A percentile compares a stretch with the other conserved stretches of the same genome.
phyloP scores from a whole-genome alignment of 2,888 invertebrate genomes.

The Epirrita christyi region DNA sequence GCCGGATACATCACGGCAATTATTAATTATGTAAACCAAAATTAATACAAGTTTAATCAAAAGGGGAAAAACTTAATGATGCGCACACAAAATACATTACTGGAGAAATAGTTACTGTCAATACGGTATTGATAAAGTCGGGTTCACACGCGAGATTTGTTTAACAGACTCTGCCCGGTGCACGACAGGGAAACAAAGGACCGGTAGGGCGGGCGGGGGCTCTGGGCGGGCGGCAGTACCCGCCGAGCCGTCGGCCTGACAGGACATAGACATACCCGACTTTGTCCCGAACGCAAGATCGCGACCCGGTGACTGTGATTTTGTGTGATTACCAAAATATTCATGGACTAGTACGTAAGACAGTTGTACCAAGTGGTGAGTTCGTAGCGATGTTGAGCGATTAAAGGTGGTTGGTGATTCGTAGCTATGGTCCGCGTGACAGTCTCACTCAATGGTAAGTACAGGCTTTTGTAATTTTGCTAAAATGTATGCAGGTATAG shows the following conservation, averaged over 20 bases:
- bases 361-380: conserved; percentile 1
- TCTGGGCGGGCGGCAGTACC: conserved; percentile 67
- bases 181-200: conserved; percentile 80
- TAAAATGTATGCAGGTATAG: conserved; percentile 26
- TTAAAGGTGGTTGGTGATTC: conserved; percentile 34
- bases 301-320: conserved; percentile 55
- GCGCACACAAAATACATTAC: conserved; percentile 8
- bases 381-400: conserved; percentile 54
- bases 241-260: conserved; percentile 64
- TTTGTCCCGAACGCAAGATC: conserved; percentile 36
- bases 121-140: conserved; percentile 43
- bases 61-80: neutral
- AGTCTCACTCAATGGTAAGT: conserved; percentile 55
- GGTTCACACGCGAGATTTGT: conserved; percentile 72
- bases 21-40: too few species aligned
- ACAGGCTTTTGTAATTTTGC: conserved; percentile 34
- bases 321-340: conserved; percentile 43
- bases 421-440: conserved; percentile 41
- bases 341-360: neutral
- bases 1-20: too few species aligned
- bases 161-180: conserved; percentile 59
- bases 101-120: conserved; percentile 28
- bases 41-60: neutral
- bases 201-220: conserved; percentile 74
- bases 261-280: conserved; percentile 45